Percentiles rank a stretch among this genome's conserved stretches.
Conservation (phyloP, 2,888 invertebrate species). For the Morinoia aosen region DNA sequence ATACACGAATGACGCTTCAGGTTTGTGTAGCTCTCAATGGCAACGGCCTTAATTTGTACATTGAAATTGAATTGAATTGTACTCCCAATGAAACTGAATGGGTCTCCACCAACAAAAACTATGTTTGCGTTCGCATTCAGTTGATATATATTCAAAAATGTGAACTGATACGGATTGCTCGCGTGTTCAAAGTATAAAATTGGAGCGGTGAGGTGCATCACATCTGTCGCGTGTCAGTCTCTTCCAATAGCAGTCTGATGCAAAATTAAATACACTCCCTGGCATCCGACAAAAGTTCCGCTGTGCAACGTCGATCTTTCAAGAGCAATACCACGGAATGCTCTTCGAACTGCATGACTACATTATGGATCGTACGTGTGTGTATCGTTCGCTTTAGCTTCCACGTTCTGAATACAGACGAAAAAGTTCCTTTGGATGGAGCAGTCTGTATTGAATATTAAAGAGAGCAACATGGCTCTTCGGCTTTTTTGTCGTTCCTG, state of each 20-base stretch:
- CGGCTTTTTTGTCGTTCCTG: background rate
- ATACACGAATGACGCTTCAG: no score
- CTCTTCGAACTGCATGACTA: slow-evolving; percentile 3
- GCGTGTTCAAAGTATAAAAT: no score
- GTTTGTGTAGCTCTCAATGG: no score
- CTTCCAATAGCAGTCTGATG: background rate
- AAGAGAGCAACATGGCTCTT: slow-evolving; percentile 2
- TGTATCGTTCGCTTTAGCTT: slow-evolving; percentile 17
- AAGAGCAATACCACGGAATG: background rate
- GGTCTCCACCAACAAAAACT: background rate
- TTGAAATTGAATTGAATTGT: no score
- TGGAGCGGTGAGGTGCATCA: background rate
- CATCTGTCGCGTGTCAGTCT: background rate
- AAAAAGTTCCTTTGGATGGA: slow-evolving; percentile 1
- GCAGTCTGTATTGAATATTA: background rate
- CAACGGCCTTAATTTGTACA: no score
- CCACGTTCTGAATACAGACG: background rate
- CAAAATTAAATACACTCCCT: background rate
- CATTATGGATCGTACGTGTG: background rate
- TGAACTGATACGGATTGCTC: background rate
- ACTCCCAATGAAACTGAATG: no score
- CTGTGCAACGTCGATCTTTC: background rate
- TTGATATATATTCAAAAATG: background rate
- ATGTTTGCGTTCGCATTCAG: background rate
- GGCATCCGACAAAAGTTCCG: background rate